Base-by-base conservation (phyloP, 2,113 vertebrate genomes). In the Dipodomys spectabilis region DNA sequence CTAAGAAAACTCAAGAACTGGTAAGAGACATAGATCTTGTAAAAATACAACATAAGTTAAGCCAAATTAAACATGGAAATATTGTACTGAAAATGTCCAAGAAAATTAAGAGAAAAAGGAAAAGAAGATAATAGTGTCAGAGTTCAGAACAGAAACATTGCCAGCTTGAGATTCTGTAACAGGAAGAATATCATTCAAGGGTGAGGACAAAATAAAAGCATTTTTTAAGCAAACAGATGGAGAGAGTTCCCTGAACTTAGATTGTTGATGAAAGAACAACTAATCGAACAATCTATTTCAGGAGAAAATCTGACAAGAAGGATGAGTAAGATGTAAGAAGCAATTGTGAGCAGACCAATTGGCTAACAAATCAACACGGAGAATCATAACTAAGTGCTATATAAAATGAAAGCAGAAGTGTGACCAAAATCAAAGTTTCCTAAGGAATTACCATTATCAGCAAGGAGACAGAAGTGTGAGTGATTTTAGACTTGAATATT, bases 41-140 rank as follows among this genome's bases (percentile, higher is more conserved):
- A 45, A 75, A 45, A 45, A 35, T 20, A 74, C 72, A 44, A 23
- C 25, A 25, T 81, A 72, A 90, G 25, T 85, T 69, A 87, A 90
- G 10, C 28, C 32, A 78, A 78, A 83, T 60, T 12, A 82, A 65
- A 82, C 23, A 86, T 67, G 9, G 25, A 60, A 68, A 69, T 9
- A 82, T 27, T 68, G 5, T 68, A 57, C 18, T 71, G 8, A 78
- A 9, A n/a, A 6, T 81, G 16, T 28, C 7, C 18, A 69, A 82
- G 49, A 77, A 93, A 95, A 82, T 32, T 72, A 57, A 78, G 35
- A 90, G 35, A 86, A 93, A 79, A 72, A 45, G 30, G 68, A 80
- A n/a, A 86, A 30, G 57, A 6, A 78, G 62, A 72, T 44, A 67
- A 13, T 60, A 73, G 35, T 6, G 12, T 16, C 45, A 73, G 30